Evolutionary conservation across 2,113 vertebrate species (phyloP).

Genomic region (Scatophagus argus): DNA sequence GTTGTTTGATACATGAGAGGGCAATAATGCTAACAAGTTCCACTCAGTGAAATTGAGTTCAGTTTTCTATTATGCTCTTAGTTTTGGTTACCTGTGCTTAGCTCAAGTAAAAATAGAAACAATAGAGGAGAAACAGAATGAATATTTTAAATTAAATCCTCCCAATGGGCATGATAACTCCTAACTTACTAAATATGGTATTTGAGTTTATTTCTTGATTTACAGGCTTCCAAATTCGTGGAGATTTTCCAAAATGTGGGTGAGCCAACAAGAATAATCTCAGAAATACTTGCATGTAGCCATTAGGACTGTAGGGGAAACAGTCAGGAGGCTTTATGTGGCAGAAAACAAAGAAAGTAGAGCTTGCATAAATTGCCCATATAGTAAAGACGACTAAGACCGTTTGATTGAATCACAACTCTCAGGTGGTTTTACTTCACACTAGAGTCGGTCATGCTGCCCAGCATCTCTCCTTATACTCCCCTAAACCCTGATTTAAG

Average conservation of each 20-base stretch:
- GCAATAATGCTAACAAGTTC: not conserved
- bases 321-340: conserved; percentile 26
- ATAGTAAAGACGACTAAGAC: conserved; percentile 44
- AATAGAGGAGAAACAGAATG: not conserved
- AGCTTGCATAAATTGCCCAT: conserved; percentile 45
- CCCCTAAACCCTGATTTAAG: conserved; percentile 12
- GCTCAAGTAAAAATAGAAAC: not conserved
- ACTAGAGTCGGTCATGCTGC: conserved; percentile 3
- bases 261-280: conserved; percentile 19
- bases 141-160: not conserved
- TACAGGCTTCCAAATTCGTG: conserved; percentile 3
- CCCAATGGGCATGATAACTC: not conserved
- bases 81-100: conserved; percentile 15
- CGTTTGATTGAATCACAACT: conserved; percentile 1
- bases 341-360: conserved; percentile 24
- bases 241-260: conserved; percentile 24
- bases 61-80: not conserved
- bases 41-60: not conserved
- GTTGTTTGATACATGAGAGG: conserved; percentile 31
- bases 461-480: conserved; percentile 25
- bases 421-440: conserved; percentile 7
- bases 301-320: conserved; percentile 15
- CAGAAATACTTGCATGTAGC: conserved; percentile 19
- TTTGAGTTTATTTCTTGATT: conserved; percentile 15
- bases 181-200: not conserved